Evolutionary conservation across 2,888 invertebrate species (phyloP).

Genomic region (Ophion costatus): DNA sequence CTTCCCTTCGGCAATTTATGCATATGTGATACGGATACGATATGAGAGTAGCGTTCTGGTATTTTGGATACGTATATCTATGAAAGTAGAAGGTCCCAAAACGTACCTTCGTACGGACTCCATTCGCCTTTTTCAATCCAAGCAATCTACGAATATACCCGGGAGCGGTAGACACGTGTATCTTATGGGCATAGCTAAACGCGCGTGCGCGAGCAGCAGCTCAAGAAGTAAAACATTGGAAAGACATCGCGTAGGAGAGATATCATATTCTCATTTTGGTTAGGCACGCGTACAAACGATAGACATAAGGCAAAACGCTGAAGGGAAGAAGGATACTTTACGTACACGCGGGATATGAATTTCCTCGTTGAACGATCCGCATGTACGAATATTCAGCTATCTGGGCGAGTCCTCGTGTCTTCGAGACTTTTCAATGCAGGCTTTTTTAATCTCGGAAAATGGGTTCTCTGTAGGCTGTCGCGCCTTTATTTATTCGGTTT

Average conservation of each 20-base stretch:
- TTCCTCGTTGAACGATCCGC: conserved; percentile 53
- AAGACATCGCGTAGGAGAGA: conserved; percentile 28
- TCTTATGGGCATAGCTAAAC: conserved; percentile 34
- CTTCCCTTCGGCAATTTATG: conserved; percentile 62
- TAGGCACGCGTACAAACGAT: conserved; percentile 32
- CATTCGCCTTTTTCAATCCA: conserved; percentile 30
- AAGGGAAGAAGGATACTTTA: conserved; percentile 21
- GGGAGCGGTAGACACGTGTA: conserved; percentile 21
- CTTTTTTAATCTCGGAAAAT: too few species aligned
- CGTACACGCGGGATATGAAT: too few species aligned
- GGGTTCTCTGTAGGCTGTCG: too few species aligned
- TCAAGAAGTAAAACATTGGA: conserved; percentile 41
- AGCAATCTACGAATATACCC: conserved; percentile 21
- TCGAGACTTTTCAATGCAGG: too few species aligned
- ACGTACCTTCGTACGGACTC: neutral
- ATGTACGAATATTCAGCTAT: conserved; percentile 48
- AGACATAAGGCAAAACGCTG: conserved; percentile 1
- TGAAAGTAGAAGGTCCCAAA: conserved; percentile 13
- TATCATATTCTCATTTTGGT: conserved; percentile 59
- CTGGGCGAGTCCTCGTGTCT: conserved; percentile 24
- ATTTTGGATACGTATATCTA: neutral
- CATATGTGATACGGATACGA: conserved; percentile 60
- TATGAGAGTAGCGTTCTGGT: conserved; percentile 17
- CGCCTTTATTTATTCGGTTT: too few species aligned
- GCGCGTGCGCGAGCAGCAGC: conserved; percentile 26